Evolutionary conservation across 64 coral and sea anemone genomes (phyloP).

Genomic region (Cladopsammia gracilis): DNA sequence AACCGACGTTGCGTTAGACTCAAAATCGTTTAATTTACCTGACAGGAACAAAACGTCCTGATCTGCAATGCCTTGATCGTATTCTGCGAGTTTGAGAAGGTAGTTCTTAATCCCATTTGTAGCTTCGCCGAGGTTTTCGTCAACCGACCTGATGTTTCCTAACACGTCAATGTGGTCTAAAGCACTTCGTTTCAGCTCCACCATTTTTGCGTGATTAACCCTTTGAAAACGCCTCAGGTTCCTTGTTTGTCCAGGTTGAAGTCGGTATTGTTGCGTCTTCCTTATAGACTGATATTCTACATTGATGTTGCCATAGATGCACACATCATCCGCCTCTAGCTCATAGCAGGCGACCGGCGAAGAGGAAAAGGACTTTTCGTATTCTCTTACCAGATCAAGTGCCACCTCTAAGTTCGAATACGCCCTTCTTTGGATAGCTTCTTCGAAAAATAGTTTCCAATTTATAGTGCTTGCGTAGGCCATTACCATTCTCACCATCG

Average conservation of each 20-base stretch:
- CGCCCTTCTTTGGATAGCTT: neutral
- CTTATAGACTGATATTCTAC: neutral
- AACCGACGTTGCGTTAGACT: conserved; percentile 2
- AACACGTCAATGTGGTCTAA: neutral
- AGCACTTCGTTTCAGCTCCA: conserved; percentile 5
- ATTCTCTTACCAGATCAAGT: neutral
- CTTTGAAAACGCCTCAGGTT: neutral
- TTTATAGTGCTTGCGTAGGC: conserved; percentile 11
- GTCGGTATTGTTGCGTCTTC: conserved; percentile 13
- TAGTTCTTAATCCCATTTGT: conserved; percentile 26
- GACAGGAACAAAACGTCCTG: conserved; percentile 28
- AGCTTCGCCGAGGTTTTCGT: conserved; percentile 16
- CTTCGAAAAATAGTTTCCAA: conserved; percentile 3
- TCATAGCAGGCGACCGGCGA: conserved; percentile 34
- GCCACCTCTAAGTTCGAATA: neutral
- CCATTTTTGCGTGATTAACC: conserved; percentile 10
- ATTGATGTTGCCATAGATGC: conserved; percentile 1
- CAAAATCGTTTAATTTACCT: conserved; percentile 46
- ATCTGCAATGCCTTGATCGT: conserved; percentile 52
- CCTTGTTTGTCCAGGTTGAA: neutral
- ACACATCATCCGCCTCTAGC: conserved; percentile 23
- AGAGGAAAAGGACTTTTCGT: conserved; percentile 18
- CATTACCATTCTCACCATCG: neutral
- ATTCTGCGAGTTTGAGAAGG: conserved; percentile 33
- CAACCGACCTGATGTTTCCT: conserved; percentile 13